A percentile compares a stretch with the other conserved stretches of the same genome.
Conservation (phyloP, 2,888 invertebrate species). For the Portevinia maculata region DNA sequence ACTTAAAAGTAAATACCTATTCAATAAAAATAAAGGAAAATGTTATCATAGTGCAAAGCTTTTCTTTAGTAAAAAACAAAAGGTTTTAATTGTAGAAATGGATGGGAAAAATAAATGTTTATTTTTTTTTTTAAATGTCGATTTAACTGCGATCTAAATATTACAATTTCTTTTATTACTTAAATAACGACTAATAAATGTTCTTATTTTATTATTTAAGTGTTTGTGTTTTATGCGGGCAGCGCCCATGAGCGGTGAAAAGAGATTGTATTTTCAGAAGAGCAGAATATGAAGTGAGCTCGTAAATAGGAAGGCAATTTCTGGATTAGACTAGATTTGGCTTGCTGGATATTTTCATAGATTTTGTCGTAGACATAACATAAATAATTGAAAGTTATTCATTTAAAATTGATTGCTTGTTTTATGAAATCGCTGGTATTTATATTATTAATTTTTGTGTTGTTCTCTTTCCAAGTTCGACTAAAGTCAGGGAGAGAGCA, state of each 20-base stretch:
- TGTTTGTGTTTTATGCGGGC: slow-evolving; percentile 2
- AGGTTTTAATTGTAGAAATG: slow-evolving; percentile 41
- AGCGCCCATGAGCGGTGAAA: slow-evolving; percentile 20
- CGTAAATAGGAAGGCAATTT: slow-evolving; percentile 54
- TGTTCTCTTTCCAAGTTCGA: no score
- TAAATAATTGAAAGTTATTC: background rate
- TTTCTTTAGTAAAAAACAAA: slow-evolving; percentile 39
- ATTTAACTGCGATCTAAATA: slow-evolving; percentile 19
- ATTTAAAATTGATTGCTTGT: no score
- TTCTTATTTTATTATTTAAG: background rate
- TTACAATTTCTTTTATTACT: background rate
- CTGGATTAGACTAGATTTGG: background rate
- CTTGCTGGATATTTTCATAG: background rate
- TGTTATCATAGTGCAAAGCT: slow-evolving; percentile 25
- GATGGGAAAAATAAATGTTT: slow-evolving; percentile 30
- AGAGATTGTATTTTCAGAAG: slow-evolving; percentile 31
- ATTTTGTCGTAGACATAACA: background rate
- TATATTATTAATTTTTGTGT: no score
- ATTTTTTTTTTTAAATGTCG: background rate
- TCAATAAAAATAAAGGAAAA: slow-evolving; percentile 20
- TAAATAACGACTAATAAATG: slow-evolving; percentile 12
- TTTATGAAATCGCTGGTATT: no score
- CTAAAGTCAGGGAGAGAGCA: no score
- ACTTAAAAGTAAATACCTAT: slow-evolving; percentile 46
- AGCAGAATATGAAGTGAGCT: slow-evolving; percentile 23